Evolutionary conservation across 2,797 vertebrate genomes (phyloP).

Genomic region (Thamnophis elegans): DNA sequence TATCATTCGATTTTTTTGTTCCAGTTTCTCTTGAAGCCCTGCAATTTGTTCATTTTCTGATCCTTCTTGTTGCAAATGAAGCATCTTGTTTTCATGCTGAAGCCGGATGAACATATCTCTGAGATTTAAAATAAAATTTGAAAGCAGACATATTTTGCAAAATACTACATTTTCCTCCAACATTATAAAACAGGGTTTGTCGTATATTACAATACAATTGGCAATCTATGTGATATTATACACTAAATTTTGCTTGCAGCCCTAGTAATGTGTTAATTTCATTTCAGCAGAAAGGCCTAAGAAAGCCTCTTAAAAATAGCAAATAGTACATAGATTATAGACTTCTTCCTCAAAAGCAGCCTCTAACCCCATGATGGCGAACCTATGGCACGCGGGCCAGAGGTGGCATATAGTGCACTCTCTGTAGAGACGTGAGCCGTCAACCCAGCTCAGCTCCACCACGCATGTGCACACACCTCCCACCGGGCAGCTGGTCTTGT

Average conservation of each 20-base stretch:
- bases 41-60: conserved; percentile 84
- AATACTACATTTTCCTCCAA: not conserved
- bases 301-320: not conserved
- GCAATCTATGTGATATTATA: not conserved
- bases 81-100: conserved; percentile 98
- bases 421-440: too few species aligned
- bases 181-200: not conserved
- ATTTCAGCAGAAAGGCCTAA: not conserved
- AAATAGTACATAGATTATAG: not conserved
- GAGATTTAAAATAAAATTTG: not conserved
- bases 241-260: not conserved
- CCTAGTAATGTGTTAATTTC: not conserved
- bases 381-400: too few species aligned
- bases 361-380: not conserved
- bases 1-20: conserved; percentile 83
- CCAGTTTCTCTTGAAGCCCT: conserved; percentile 83
- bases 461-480: too few species aligned
- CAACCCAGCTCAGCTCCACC: too few species aligned
- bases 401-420: too few species aligned
- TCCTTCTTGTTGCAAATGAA: conserved; percentile 89
- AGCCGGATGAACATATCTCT: conserved; percentile 94
- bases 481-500: too few species aligned
- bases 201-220: not conserved
- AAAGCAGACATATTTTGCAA: not conserved
- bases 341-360: too few species aligned